These are phyloP conservation scores for Ormyrus nitidulus DNA, from an alignment of 2,888 invertebrate species.

Conservation along the genomic window DNA sequence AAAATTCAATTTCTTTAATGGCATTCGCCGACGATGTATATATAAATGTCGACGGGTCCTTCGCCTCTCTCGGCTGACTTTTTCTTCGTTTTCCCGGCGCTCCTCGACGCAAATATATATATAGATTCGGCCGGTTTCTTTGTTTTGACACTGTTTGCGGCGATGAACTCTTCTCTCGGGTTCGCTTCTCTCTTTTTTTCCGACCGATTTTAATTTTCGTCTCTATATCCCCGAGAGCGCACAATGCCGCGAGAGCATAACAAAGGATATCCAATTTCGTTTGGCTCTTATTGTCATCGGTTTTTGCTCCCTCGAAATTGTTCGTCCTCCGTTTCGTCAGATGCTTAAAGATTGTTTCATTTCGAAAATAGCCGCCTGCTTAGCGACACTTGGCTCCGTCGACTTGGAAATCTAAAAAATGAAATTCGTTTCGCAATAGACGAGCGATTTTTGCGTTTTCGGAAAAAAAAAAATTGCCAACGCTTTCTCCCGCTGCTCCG, in stretches of 20 bases:
- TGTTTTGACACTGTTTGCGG: constrained; percentile 47
- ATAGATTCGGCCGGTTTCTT: not conserved
- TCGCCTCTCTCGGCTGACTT: not conserved
- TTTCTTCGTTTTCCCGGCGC: not conserved
- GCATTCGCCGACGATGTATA: not conserved
- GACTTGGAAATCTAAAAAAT: too few relatives aligned
- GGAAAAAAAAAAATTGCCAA: not conserved
- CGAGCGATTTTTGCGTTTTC: constrained; percentile 8
- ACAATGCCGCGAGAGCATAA: not conserved
- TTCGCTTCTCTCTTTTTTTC: not conserved
- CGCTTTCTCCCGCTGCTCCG: not conserved
- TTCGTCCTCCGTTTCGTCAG: too few relatives aligned
- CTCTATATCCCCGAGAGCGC: not conserved
- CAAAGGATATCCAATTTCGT: constrained; percentile 39
- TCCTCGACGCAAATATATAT: not conserved
- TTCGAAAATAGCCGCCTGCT: not conserved
- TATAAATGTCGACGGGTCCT: constrained; percentile 25
- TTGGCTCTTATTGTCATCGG: not conserved
- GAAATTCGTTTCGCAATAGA: not conserved
- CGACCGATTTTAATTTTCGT: constrained; percentile 34
- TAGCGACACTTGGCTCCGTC: not conserved
- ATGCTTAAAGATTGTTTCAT: too few relatives aligned
- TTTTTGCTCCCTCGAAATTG: too few relatives aligned
- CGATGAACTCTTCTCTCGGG: not conserved
- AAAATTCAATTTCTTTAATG: constrained; percentile 40